Percentiles rank a stretch among this genome's conserved stretches.
These are phyloP conservation scores for Spatulosminthurus flaviceps DNA, from an alignment of 2,888 invertebrate genomes.

Conservation along the genomic window DNA sequence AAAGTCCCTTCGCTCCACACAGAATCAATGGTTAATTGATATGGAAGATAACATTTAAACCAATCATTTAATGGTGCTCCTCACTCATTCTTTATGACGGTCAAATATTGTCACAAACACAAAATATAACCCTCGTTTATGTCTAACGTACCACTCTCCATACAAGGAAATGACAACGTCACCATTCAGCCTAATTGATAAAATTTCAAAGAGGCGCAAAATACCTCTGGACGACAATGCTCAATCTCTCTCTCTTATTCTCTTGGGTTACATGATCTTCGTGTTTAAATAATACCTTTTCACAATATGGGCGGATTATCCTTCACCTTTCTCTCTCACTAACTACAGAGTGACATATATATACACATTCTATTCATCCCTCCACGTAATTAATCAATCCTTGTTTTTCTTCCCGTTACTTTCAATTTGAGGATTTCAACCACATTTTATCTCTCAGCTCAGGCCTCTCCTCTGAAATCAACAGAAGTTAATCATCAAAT, in stretches of 20 bases:
- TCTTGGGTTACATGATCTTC: no score
- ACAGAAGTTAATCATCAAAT: no score
- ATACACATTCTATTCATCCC: no score
- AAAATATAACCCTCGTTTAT: neutral
- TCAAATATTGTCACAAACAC: neutral
- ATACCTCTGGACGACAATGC: constrained; percentile 30
- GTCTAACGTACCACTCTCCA: neutral
- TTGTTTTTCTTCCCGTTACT: no score
- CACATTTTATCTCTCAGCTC: no score
- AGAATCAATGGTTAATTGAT: neutral
- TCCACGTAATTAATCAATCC: no score
- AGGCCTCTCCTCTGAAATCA: no score
- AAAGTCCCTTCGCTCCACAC: neutral
- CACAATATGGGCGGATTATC: no score
- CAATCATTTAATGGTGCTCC: constrained; percentile 36
- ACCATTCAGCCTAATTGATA: constrained; percentile 15
- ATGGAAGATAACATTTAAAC: neutral
- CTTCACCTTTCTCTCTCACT: no score
- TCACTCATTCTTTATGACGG: neutral
- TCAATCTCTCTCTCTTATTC: constrained; percentile 16
- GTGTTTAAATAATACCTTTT: no score
- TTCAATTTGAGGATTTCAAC: no score
- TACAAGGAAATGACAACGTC: constrained; percentile 18
- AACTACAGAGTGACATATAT: no score
- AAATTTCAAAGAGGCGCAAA: constrained; percentile 4